These are phyloP conservation scores for Choristoneura fumiferana DNA, from an alignment of 1,140 invertebrate genomes.

Conservation along the genomic window DNA sequence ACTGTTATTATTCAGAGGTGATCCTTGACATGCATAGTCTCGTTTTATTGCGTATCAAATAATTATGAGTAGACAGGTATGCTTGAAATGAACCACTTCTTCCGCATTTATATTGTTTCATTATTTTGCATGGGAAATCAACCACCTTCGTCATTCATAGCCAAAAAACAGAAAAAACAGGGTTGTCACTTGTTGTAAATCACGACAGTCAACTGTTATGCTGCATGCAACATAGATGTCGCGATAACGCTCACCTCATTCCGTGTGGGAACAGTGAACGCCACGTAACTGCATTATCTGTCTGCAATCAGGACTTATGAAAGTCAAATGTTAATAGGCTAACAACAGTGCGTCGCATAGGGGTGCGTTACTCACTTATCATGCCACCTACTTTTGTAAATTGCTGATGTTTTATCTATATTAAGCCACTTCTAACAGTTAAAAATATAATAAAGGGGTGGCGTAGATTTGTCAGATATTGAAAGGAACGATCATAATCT, in stretches of 20 bases:
- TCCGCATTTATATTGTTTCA: too few relatives aligned
- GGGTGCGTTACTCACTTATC: constrained; percentile 42
- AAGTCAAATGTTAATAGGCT: constrained; percentile 57
- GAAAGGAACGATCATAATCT: too few relatives aligned
- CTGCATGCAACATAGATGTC: constrained; percentile 42
- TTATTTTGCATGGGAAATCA: too few relatives aligned
- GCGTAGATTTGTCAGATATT: constrained; percentile 2
- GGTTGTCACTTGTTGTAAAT: constrained; percentile 32
- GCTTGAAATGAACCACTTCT: too few relatives aligned
- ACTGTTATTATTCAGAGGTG: too few relatives aligned
- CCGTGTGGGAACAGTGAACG: constrained; percentile 40
- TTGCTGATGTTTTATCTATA: constrained; percentile 30
- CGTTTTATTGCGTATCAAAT: too few relatives aligned
- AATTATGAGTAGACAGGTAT: too few relatives aligned
- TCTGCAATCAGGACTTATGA: constrained; percentile 47
- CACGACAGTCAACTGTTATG: constrained; percentile 27
- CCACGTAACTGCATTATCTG: constrained; percentile 47
- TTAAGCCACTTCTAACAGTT: constrained; percentile 22
- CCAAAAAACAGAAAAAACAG: too few relatives aligned
- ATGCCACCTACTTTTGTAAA: constrained; percentile 34
- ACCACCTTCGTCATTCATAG: too few relatives aligned
- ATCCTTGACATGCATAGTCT: too few relatives aligned
- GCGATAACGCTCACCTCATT: constrained; percentile 39
- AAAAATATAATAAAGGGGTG: constrained; percentile 1
- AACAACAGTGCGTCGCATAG: constrained; percentile 28